Evolutionary conservation across 92 coral and sea anemone genomes (phyloP).

Genomic region (Isaurus tuberculatus): DNA sequence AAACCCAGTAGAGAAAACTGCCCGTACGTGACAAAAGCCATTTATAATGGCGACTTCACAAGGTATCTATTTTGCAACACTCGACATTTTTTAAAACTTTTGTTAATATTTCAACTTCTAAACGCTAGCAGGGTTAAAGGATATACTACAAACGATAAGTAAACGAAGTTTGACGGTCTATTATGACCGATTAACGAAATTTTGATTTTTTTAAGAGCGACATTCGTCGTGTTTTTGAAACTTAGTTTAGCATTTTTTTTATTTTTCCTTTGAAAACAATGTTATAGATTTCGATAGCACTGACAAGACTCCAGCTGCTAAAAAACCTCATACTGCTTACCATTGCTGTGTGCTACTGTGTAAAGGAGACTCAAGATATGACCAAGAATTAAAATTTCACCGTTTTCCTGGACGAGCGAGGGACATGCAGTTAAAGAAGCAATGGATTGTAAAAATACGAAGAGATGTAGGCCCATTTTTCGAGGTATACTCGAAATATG

Average conservation of each 20-base stretch:
- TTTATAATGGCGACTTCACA: no score
- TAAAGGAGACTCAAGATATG: constrained; percentile 31
- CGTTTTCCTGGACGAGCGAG: constrained; percentile 37
- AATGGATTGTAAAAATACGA: constrained; percentile 39
- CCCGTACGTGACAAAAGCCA: no score
- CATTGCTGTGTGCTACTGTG: constrained; percentile 24
- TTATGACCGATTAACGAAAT: no score
- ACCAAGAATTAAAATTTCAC: constrained; percentile 14
- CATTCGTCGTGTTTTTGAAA: no score
- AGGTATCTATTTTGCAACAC: no score
- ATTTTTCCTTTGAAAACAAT: neutral
- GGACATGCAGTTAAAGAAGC: constrained; percentile 17
- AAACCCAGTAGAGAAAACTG: no score
- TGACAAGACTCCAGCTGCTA: constrained; percentile 8
- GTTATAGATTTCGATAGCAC: constrained; percentile 3
- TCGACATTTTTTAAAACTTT: no score
- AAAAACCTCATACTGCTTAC: neutral
- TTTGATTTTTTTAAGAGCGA: no score
- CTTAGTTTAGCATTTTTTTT: neutral
- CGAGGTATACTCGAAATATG: neutral
- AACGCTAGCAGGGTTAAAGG: no score
- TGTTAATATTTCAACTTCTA: no score
- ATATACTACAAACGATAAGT: no score
- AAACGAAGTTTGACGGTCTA: neutral
- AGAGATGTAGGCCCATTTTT: constrained; percentile 36